phyloP scores from a whole-genome alignment of 2,797 vertebrate genomes.

The Tragelaphus eurycerus region DNA sequence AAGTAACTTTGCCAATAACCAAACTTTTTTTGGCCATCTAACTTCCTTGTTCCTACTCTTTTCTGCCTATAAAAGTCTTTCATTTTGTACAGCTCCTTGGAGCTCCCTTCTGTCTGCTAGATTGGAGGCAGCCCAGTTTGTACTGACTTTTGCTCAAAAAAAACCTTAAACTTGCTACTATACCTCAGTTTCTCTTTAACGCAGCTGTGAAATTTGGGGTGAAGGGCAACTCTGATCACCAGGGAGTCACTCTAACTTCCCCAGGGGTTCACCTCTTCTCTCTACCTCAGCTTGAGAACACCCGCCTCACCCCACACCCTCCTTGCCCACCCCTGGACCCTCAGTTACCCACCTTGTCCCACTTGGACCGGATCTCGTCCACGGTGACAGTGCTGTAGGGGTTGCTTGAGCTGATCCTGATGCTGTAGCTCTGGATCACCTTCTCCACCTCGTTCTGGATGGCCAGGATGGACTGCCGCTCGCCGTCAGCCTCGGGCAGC shows the following conservation, averaged over 20 bases:
- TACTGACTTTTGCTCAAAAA: neutral
- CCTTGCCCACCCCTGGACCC: neutral
- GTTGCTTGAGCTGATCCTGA: constrained; percentile 91
- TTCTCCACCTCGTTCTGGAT: constrained; percentile 98
- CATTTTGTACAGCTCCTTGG: neutral
- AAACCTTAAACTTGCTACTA: neutral
- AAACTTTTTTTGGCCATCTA: neutral
- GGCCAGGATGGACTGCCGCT: constrained; percentile 96
- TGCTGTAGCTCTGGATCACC: constrained; percentile 96
- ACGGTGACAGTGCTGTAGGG: constrained; percentile 94
- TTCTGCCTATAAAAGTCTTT: neutral
- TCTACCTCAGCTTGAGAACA: rapidly evolving
- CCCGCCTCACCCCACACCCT: rapidly evolving
- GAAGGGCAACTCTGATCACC: neutral
- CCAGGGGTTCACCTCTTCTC: neutral
- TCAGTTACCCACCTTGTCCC: constrained; percentile 91
- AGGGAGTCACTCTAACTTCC: neutral
- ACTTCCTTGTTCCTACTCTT: neutral
- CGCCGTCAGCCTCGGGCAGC: constrained; percentile 94
- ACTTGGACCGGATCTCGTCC: constrained; percentile 93
- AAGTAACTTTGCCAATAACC: neutral
- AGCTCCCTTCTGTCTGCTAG: too few relatives aligned
- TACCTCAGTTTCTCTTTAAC: neutral
- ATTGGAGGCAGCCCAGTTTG: neutral
- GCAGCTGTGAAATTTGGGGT: neutral